These are phyloP conservation scores for Dryadula phaetusa DNA, from an alignment of 2,888 invertebrate species.

Conservation along the genomic window DNA sequence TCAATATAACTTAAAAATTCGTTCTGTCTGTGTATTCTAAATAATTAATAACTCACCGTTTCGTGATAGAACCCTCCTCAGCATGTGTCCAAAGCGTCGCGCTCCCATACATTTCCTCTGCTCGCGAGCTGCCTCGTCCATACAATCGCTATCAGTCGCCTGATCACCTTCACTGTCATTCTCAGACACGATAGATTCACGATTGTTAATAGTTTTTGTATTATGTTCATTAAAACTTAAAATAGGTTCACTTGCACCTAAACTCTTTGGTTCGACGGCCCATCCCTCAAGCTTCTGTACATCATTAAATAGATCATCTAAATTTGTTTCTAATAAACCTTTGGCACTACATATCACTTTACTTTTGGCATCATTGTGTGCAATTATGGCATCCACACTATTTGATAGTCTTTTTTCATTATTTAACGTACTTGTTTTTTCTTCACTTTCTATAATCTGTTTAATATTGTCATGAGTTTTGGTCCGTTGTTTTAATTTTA, in stretches of 20 bases:
- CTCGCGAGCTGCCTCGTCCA: constrained; percentile 72
- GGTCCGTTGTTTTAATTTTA: constrained; percentile 69
- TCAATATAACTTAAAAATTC: neutral
- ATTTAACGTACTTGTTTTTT: constrained; percentile 56
- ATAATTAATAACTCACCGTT: constrained; percentile 66
- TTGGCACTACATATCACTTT: constrained; percentile 83
- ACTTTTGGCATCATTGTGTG: constrained; percentile 69
- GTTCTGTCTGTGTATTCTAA: neutral
- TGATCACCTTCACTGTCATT: constrained; percentile 75
- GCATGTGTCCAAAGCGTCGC: constrained; percentile 72
- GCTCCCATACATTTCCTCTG: constrained; percentile 79
- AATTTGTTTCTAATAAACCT: constrained; percentile 83
- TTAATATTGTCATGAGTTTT: constrained; percentile 68
- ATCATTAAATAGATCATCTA: constrained; percentile 78
- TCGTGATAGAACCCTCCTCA: constrained; percentile 77
- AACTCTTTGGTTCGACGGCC: constrained; percentile 68
- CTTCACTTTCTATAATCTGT: constrained; percentile 49
- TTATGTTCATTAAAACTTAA: constrained; percentile 65
- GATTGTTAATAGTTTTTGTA: constrained; percentile 58
- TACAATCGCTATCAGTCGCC: constrained; percentile 72
- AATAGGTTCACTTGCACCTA: constrained; percentile 77
- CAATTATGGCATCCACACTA: constrained; percentile 74
- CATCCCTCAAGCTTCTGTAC: constrained; percentile 66
- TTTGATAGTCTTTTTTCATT: constrained; percentile 72
- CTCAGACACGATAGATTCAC: constrained; percentile 73